Conservation (phyloP, 1,140 invertebrate species). For the Bicyclus anynana region DNA sequence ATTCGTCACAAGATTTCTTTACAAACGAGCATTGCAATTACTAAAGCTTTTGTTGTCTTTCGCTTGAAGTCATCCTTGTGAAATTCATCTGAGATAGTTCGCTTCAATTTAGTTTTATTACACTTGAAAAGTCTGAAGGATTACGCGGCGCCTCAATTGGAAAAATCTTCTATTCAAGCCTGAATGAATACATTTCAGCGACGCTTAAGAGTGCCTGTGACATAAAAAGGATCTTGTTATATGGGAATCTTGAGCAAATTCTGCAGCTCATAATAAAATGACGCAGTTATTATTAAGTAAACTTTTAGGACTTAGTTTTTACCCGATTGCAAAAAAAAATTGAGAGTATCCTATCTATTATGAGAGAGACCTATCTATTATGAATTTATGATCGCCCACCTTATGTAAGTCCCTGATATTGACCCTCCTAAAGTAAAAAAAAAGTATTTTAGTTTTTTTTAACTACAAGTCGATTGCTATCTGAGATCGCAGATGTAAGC, state of each 20-base stretch:
- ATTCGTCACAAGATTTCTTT: constrained; percentile 16
- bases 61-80: constrained; percentile 10
- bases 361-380: too few species aligned
- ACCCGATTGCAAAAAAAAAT: too few species aligned
- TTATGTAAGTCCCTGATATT: too few species aligned
- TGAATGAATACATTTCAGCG: constrained; percentile 4
- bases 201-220: neutral
- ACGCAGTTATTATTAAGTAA: neutral
- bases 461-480: too few species aligned
- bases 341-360: too few species aligned
- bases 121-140: constrained; percentile 7
- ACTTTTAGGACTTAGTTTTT: too few species aligned
- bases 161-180: constrained; percentile 1
- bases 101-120: constrained; percentile 6
- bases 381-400: too few species aligned
- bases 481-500: too few species aligned
- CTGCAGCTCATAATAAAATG: neutral
- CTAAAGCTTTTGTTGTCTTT: constrained; percentile 13
- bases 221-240: neutral
- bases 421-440: too few species aligned
- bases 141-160: constrained; percentile 1
- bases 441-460: too few species aligned
- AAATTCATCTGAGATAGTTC: constrained; percentile 1
- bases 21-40: constrained; percentile 20
- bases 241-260: neutral